Evolutionary conservation across 35 echinoderm and acorn worm species (phyloP), one percentile per base, ranked within the genome.

Genomic region (Strongylocentrotus purpuratus): DNA sequence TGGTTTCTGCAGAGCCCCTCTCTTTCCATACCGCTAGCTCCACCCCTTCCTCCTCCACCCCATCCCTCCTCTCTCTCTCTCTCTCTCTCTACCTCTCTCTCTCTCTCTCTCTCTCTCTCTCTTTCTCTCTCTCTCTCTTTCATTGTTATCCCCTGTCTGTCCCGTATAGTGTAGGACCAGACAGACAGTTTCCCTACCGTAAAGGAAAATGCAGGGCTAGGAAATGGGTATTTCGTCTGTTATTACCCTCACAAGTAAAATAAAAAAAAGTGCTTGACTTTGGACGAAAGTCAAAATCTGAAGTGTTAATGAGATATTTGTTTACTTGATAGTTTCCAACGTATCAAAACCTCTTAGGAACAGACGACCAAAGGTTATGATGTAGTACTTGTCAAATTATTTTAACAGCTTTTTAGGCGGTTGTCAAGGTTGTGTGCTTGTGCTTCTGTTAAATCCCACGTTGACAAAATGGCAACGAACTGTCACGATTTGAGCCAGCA

Each of bases 281-380:
- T 78, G 65, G 65, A 78, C 65, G 65, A 78, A 78, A 78, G 65
- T 78, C 65, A 78, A 78, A 78, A 28, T 78, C 28, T 78, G 65
- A 78, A 78, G 65, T 78, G 65, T 78, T 78, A 78, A 78, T 78
- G 65, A 78, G 65, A n/a, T 78, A 78, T 78, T 22, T 78, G 65
- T 78, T 78, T 78, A 78, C 65, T 28, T 28, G 65, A 78, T 78
- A 8, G 65, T 78, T 78, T 22, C 20, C 65, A 78, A 78, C 22
- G 25, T 78, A 28, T 78, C 25, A 22, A 78, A 78, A 78, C 65
- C 65, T 78, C 61, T 78, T 78, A 28, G 22, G 8, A 78, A n/a
- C 65, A 78, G 65, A 78, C 65, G 65, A 78, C 7, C 65, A 78
- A 78, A 78, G 18, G 65, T 78, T 28, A 78, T n/a, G 2, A 78